Base-by-base conservation (phyloP, 2,797 vertebrate species). In the Enteromius thamalakanensis region DNA sequence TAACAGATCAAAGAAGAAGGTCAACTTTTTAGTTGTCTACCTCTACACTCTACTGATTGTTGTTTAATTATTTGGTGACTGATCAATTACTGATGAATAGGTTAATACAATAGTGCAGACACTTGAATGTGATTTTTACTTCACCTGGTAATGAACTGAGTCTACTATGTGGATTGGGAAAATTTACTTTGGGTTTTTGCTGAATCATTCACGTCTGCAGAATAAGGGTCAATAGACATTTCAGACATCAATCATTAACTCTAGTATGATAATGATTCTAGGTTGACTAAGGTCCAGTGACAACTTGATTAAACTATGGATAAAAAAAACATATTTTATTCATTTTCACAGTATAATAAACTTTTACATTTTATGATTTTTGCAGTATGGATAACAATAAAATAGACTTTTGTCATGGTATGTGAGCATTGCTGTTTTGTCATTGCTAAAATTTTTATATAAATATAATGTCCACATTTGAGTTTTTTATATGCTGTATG, bases 171-270 rank as follows among this genome's bases (percentile, higher is more conserved):
- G 32, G 29, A 80, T 80, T 68, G 47, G 8, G 34, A 84, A 67
- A 75, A 67, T n/a, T 79, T 53, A 68, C 15, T 17, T 17, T 49
- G 26, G 64, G 55, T 72, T 70, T 79, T 70, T 74, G 75, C 45
- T 68, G 58, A 83, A 60, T 78, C 76, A 78, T 77, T 42, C 76
- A 21, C 40, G 32, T 32, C 58, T 29, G 23, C 45, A 60, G 6
- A 77, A 77, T 32, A 29, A 65, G 42, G 37, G 58, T 26, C 72
- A 80, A 72, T 65, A 67, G 32, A 77, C 32, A 34, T 58, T 11
- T 76, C 47, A 69, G 47, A 34, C 40, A 77, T 87, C 76, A 86
- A 82, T 85, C 65, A 84, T 84, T 87, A 88, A 88, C 79, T 62
- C 42, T 34, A 51, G 23, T 55, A 23, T 58, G 75, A 17, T 82